phyloP scores from a whole-genome alignment of 2,797 vertebrate species.

The Rhinatrema bivittatum region DNA sequence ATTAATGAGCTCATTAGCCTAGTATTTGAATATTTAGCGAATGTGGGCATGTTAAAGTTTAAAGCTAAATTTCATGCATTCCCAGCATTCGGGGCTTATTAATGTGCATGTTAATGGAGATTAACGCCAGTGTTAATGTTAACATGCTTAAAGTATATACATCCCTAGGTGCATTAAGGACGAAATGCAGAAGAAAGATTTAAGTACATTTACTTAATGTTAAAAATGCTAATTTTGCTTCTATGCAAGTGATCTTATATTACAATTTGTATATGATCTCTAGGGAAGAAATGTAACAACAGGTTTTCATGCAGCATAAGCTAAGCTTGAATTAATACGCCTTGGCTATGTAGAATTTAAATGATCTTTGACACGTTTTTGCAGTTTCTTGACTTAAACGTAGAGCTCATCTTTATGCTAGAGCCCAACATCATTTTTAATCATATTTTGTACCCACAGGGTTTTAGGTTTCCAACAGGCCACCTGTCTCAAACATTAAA shows the following conservation, averaged over 20 bases:
- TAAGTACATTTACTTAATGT: no score
- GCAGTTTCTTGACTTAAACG: slow-evolving; percentile 49
- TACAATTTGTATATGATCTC: no score
- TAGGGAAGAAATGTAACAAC: slow-evolving; percentile 31
- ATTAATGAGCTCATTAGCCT: no score
- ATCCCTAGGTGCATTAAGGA: no score
- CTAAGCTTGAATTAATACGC: slow-evolving; percentile 44
- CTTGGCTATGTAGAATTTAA: slow-evolving; percentile 48
- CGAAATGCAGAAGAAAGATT: no score
- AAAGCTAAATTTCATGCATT: no score
- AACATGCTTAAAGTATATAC: no score
- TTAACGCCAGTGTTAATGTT: no score
- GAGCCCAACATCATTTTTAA: slow-evolving; percentile 72
- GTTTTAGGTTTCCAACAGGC: slow-evolving; percentile 69
- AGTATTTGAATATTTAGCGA: no score
- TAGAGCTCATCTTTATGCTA: slow-evolving; percentile 55
- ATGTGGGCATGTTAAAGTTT: no score
- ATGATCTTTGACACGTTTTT: slow-evolving; percentile 55
- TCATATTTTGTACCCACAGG: slow-evolving; percentile 77
- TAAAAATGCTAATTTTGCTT: not conserved
- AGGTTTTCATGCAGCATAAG: slow-evolving; percentile 45
- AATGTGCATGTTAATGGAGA: no score
- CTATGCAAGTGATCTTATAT: not conserved
- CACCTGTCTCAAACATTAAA: slow-evolving; percentile 80
- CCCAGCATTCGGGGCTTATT: no score